These are phyloP conservation scores for Myiagra hebetior DNA, from an alignment of 2,113 vertebrate species.

Conservation along the genomic window DNA sequence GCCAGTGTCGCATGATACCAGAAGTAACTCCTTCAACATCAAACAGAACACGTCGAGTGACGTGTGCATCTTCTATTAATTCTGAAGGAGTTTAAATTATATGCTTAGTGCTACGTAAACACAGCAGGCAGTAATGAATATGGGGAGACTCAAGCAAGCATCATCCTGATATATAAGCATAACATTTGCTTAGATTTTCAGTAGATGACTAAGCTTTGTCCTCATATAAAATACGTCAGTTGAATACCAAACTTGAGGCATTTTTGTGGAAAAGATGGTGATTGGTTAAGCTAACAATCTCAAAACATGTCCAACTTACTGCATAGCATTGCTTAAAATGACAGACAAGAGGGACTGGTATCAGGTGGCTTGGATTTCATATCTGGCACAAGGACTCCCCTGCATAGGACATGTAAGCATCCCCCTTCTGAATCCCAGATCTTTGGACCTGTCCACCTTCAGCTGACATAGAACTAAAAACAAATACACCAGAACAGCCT, in stretches of 20 bases:
- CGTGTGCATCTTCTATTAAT: neutral
- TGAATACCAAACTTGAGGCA: neutral
- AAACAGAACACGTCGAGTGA: neutral
- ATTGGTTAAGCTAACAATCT: neutral
- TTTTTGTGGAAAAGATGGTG: neutral
- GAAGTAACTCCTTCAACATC: neutral
- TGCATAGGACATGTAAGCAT: fast-evolving
- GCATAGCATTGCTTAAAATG: neutral
- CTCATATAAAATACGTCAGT: neutral
- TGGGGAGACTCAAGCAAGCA: neutral
- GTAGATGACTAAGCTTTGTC: neutral
- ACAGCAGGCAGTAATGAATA: neutral
- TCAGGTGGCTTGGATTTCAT: neutral
- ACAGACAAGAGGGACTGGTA: neutral
- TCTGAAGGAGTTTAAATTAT: neutral
- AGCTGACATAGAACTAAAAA: neutral
- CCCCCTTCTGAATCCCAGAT: neutral
- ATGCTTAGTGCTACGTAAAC: neutral
- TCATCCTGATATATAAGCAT: neutral
- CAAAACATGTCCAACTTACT: neutral
- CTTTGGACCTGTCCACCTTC: neutral
- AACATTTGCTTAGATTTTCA: neutral
- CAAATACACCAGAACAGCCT: neutral
- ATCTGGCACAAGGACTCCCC: neutral
- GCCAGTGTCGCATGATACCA: neutral